Base-by-base conservation (phyloP, 2,888 invertebrate genomes). In the Oxyscelio sp. region DNA sequence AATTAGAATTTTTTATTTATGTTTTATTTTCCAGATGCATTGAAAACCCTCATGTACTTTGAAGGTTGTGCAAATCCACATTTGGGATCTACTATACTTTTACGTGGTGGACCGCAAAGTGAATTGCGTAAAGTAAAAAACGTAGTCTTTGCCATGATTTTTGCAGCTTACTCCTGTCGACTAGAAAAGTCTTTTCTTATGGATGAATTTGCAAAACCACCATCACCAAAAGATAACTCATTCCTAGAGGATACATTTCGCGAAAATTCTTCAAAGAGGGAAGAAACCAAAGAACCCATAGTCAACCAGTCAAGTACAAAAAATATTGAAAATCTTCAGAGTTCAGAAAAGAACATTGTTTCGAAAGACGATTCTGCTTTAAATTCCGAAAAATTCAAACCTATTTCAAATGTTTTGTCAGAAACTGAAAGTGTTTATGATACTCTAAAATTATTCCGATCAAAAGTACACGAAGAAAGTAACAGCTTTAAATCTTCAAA, bases 41-140 rank as follows among this genome's bases (percentile, higher is more conserved):
- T 95, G 22, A 99, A 99, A 95, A 98, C 98, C 0, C 94, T 99
- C 31, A 98, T 99, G 98, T 97, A 97, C 88, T 97, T 99, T 88
- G 99, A 99, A 94, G 98, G 98, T 5, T 97, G 99, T 87, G 97
- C 97, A 0, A 96, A 97, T 90, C 95, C 97, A 0, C 96, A 97
- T 89, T 95, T 98, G 1, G 98, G 98, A 0, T 98, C 98, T 87
- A 98, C 99, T 17, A 97, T 99, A 50, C 94, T 99, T 2, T 94
- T 99, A 1, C 96, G 98, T n/a, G 99, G 99, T 0, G 95, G 95
- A 1, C 96, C 96, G 0, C 95, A 95, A 0, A 94, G 95, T 71
- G 98, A 99, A 92, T 95, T 99, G 6, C 95, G 96, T 9, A 96
- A 96, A 91, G 96, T 99, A 0, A 99, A 99, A 93, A 96, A 96